Conservation (phyloP, 2,113 vertebrate species). For the Apus apus region DNA sequence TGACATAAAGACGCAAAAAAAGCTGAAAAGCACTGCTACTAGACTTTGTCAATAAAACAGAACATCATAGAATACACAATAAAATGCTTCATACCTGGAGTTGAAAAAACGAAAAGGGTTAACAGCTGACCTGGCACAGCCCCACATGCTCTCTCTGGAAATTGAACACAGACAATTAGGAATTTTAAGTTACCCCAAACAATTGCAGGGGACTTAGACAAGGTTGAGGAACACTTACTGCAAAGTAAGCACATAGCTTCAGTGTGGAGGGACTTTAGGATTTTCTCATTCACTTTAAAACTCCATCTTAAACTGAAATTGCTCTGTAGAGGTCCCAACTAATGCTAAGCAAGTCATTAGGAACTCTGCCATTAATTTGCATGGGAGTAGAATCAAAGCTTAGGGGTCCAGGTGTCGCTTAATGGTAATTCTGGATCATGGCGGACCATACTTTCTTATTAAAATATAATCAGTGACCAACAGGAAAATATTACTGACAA, state of each 20-base stretch:
- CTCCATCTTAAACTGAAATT: background rate
- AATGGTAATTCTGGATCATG: background rate
- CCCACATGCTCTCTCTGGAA: slow-evolving; percentile 78
- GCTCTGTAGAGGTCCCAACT: background rate
- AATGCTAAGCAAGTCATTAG: background rate
- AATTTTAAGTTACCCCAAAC: slow-evolving; percentile 73
- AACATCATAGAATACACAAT: slow-evolving; percentile 70
- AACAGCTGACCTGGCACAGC: slow-evolving; percentile 77
- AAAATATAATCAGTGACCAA: background rate
- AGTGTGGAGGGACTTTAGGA: background rate
- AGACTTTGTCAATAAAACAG: slow-evolving; percentile 53
- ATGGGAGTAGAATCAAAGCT: slow-evolving; percentile 5
- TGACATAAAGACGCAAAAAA: slow-evolving; percentile 11
- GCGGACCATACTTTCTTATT: background rate
- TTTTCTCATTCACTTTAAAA: background rate
- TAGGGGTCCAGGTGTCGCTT: background rate
- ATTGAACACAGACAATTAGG: slow-evolving; percentile 78
- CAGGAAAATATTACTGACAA: background rate
- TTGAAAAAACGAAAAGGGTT: slow-evolving; percentile 79
- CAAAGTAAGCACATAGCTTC: background rate
- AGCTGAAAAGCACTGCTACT: slow-evolving; percentile 26
- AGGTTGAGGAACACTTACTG: slow-evolving; percentile 41
- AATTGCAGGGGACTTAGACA: slow-evolving; percentile 52
- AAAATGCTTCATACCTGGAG: slow-evolving; percentile 78
- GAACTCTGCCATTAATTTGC: background rate